Conservation (phyloP, 2,113 vertebrate species). For the Rhinoptilus africanus region DNA sequence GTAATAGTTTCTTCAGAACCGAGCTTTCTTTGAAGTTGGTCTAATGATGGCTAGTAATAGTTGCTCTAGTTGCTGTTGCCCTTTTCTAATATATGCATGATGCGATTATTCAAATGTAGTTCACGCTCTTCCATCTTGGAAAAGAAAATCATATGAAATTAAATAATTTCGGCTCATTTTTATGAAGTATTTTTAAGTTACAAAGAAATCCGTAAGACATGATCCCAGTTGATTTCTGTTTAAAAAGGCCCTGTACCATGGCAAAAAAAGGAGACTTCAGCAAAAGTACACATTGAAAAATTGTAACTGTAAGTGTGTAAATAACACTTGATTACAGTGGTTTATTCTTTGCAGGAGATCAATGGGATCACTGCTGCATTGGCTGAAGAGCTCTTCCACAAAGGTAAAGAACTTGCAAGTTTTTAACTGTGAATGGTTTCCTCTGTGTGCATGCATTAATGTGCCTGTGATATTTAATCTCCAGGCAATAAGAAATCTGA, state of each 20-base stretch:
- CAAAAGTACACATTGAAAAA: background rate
- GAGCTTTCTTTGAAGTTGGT: background rate
- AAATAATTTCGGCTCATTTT: background rate
- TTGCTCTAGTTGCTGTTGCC: background rate
- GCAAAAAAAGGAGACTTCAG: background rate
- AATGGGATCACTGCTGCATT: constrained; percentile 91
- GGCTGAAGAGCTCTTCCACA: constrained; percentile 93
- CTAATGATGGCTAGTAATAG: background rate
- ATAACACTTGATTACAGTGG: background rate
- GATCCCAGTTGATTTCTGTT: background rate
- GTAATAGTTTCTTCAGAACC: background rate
- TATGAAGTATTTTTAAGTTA: background rate
- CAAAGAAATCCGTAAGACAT: background rate
- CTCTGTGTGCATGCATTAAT: background rate
- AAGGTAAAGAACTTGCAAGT: constrained; percentile 77
- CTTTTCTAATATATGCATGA: background rate
- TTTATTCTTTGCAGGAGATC: constrained; percentile 82
- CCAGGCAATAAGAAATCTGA: background rate
- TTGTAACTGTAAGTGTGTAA: background rate
- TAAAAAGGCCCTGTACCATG: background rate
- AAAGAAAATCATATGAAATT: background rate
- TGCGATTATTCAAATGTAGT: background rate
- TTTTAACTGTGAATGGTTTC: background rate
- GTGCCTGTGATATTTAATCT: background rate
- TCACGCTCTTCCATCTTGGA: background rate